Evolutionary conservation across 2,113 vertebrate genomes (phyloP).

Genomic region (Myiopsitta monachus): DNA sequence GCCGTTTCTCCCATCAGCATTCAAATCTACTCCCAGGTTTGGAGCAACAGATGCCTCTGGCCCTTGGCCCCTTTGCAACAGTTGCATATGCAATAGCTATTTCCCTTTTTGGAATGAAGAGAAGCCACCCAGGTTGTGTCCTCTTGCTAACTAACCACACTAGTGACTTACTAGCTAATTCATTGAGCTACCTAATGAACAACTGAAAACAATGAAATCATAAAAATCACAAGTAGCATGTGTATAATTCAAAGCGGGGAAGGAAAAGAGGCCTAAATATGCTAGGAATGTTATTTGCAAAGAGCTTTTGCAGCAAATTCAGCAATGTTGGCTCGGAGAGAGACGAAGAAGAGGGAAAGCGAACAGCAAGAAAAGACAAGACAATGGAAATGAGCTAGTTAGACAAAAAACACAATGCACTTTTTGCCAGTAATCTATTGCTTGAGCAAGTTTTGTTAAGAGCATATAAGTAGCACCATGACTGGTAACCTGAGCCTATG

Average conservation of each 20-base stretch:
- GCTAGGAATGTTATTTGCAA: conserved; percentile 54
- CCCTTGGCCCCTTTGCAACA: background rate
- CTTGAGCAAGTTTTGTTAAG: background rate
- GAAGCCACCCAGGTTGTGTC: background rate
- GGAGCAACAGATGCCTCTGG: background rate
- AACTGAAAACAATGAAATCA: conserved; percentile 37
- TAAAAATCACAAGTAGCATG: conserved; percentile 51
- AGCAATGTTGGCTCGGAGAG: background rate
- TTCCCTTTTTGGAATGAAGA: background rate
- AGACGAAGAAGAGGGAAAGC: background rate
- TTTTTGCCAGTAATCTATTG: background rate
- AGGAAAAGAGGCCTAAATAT: conserved; percentile 44
- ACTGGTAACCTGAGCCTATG: background rate
- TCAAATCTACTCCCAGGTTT: background rate
- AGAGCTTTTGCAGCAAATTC: background rate
- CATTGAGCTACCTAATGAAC: background rate
- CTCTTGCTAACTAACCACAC: background rate
- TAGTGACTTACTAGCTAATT: conserved; percentile 21
- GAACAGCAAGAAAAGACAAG: background rate
- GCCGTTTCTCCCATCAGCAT: background rate
- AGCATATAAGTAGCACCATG: background rate
- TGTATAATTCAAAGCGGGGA: conserved; percentile 18
- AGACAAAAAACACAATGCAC: background rate
- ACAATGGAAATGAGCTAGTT: background rate
- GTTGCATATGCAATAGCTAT: background rate